Base-by-base conservation (phyloP, 2,113 vertebrate species). In the Oryzias woworae region DNA sequence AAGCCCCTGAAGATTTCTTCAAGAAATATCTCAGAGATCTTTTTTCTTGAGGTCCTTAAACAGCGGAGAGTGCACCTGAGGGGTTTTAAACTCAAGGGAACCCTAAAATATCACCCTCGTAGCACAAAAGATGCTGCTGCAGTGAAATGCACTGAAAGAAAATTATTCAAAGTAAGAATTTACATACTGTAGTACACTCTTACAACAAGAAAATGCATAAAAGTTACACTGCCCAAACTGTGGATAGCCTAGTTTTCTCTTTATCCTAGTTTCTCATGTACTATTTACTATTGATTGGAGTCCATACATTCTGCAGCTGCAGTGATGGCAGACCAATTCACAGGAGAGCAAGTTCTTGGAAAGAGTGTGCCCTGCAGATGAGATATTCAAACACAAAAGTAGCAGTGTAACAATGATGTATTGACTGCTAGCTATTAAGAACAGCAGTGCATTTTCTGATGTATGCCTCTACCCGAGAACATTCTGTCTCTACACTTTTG, bases 351-450 rank as follows among this genome's bases (percentile, higher is more conserved):
- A 31, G 68, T 58, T 70, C 46, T 65, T 20, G 24, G 28, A 72
- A 65, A 41, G 42, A 43, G n/a, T 45, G 52, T 46, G 26, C 46
- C 23, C 67, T 66, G 70, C 61, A 54, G 62, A 76, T 61, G 55
- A 47, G 41, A 81, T 79, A 77, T 74, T 83, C 56, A 71, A 69
- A 78, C 74, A 72, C 43, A 60, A 52, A 31, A 53, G 46, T 28
- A 53, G 15, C 0, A 7, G 36, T 58, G 45, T 81, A 73, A 86
- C 83, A 85, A 66, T 83, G 80, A 88, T 84, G 51, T 60, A 86
- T 84, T 28, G 67, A 73, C 73, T 69, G 13, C 69, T 82, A 69
- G 46, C 63, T 43, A 28, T 51, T 46, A 49, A 62, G 68, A 68
- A 61, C 65, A 70, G 55, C 4, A n/a, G 44, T 47, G 60, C 36